phyloP scores from a whole-genome alignment of 2,888 invertebrate species.

The Erannis defoliaria region DNA sequence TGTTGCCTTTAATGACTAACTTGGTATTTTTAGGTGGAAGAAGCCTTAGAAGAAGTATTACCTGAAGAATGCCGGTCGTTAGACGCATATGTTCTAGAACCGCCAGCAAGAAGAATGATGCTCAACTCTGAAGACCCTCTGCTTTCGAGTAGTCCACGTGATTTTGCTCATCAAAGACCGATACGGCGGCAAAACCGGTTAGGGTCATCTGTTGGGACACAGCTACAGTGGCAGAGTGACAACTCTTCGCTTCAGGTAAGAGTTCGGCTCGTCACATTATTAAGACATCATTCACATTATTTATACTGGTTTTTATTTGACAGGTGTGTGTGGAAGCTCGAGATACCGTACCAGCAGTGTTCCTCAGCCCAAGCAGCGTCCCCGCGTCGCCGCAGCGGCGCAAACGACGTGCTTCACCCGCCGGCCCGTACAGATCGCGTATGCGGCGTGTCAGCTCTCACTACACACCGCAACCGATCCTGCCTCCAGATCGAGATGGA shows the following conservation, averaged over 20 bases:
- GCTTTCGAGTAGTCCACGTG: slow-evolving; percentile 93
- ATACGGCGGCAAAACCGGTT: slow-evolving; percentile 69
- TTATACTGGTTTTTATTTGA: slow-evolving; percentile 13
- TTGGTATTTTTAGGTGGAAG: slow-evolving; percentile 87
- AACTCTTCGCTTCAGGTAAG: slow-evolving; percentile 73
- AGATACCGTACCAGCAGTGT: slow-evolving; percentile 91
- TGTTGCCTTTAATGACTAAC: background rate
- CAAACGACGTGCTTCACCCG: slow-evolving; percentile 88
- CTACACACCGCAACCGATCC: slow-evolving; percentile 97
- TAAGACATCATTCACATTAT: background rate
- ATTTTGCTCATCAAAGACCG: slow-evolving; percentile 87
- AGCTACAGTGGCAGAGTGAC: slow-evolving; percentile 77
- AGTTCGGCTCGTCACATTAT: background rate
- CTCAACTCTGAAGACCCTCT: slow-evolving; percentile 95
- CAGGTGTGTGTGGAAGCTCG: slow-evolving; percentile 87
- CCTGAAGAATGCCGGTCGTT: slow-evolving; percentile 91
- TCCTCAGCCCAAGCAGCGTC: slow-evolving; percentile 91
- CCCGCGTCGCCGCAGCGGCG: slow-evolving; percentile 89
- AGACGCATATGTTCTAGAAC: slow-evolving; percentile 88
- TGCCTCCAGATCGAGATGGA: slow-evolving; percentile 96
- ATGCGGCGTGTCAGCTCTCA: slow-evolving; percentile 82
- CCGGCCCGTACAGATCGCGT: slow-evolving; percentile 83
- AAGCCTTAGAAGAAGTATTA: slow-evolving; percentile 93
- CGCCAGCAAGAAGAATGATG: slow-evolving; percentile 94
- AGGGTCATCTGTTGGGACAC: slow-evolving; percentile 57